Evolutionary conservation across 2,113 vertebrate genomes (phyloP).

Genomic region (Trogon surrucura): DNA sequence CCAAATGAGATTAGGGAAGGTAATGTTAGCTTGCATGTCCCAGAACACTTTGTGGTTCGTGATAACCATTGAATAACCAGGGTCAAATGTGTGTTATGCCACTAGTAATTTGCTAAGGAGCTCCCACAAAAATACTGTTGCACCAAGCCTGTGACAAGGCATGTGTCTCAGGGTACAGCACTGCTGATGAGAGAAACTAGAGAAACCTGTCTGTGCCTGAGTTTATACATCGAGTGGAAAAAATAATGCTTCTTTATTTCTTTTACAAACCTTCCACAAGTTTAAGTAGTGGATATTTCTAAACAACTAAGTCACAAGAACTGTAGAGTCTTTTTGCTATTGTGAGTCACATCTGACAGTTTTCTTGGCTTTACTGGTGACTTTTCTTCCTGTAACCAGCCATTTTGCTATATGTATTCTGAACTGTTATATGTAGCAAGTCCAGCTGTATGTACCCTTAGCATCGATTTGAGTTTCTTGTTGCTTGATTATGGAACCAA

Average conservation of each 20-base stretch:
- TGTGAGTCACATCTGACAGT: background rate
- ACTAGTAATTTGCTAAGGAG: background rate
- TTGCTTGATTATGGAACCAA: background rate
- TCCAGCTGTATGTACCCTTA: background rate
- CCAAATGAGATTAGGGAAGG: conserved; percentile 20
- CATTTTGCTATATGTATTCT: background rate
- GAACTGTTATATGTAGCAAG: background rate
- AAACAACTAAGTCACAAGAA: background rate
- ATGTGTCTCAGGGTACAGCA: background rate
- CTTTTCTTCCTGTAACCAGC: background rate
- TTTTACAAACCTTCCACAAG: background rate
- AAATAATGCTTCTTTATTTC: background rate
- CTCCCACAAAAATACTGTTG: background rate
- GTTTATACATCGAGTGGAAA: background rate
- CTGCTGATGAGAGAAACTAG: background rate
- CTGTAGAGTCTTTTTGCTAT: background rate
- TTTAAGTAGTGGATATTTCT: background rate
- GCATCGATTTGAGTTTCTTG: background rate
- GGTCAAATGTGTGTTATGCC: background rate
- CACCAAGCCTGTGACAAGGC: background rate
- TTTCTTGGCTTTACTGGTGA: background rate
- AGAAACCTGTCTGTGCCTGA: background rate
- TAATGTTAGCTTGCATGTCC: background rate
- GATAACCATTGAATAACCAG: conserved; percentile 1
- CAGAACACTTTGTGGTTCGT: conserved; percentile 6